phyloP scores from a whole-genome alignment of 1,140 invertebrate genomes.

The Zaprionus camerounensis region DNA sequence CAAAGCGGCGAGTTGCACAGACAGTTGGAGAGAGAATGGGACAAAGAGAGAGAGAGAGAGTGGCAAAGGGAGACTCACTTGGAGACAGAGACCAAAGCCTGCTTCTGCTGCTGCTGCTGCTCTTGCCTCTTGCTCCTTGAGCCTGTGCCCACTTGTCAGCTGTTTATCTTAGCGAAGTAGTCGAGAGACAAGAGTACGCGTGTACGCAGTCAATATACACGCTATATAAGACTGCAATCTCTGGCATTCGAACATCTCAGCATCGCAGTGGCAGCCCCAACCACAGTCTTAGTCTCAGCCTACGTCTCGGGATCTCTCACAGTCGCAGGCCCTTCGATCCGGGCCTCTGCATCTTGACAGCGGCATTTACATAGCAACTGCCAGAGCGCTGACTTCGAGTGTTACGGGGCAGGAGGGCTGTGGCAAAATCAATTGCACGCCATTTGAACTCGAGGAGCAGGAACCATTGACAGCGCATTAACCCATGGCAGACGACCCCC shows the following conservation, averaged over 20 bases:
- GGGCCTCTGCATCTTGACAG: slow-evolving; percentile 61
- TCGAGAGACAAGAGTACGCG: slow-evolving; percentile 51
- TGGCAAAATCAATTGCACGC: slow-evolving; percentile 75
- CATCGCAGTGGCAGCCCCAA: slow-evolving; percentile 4
- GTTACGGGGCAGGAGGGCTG: slow-evolving; percentile 4
- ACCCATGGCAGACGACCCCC: slow-evolving; percentile 50
- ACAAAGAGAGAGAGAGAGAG: background rate
- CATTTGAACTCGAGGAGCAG: slow-evolving; percentile 49
- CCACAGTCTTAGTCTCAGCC: background rate
- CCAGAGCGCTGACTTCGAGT: slow-evolving; percentile 36
- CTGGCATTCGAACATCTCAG: slow-evolving; percentile 22
- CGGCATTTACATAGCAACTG: slow-evolving; percentile 70
- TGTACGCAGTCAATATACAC: slow-evolving; percentile 27
- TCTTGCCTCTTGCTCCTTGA: background rate
- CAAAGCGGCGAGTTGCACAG: background rate
- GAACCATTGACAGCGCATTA: slow-evolving; percentile 75
- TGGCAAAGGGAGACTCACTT: background rate
- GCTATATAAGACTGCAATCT: slow-evolving; percentile 42
- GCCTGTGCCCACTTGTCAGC: slow-evolving; percentile 63
- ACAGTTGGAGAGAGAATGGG: background rate
- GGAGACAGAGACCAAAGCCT: slow-evolving; percentile 1
- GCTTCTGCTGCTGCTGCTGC: background rate
- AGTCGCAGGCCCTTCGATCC: background rate
- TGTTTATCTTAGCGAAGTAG: slow-evolving; percentile 67
- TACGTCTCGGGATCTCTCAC: background rate